phyloP scores from a whole-genome alignment of 1,140 invertebrate genomes.

The Atopsyche davidsoni region DNA sequence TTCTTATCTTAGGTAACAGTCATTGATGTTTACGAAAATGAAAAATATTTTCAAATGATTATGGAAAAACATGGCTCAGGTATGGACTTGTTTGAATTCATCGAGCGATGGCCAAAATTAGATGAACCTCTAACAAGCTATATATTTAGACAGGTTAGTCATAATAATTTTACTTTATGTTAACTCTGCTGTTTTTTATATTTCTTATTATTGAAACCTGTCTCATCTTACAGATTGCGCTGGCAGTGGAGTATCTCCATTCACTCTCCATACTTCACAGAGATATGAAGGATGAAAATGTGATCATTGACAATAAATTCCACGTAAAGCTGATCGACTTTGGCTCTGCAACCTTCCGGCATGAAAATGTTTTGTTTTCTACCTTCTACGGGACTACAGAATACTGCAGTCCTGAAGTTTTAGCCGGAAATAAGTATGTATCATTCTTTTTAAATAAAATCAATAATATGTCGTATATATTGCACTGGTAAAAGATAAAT shows the following conservation, averaged over 20 bases:
- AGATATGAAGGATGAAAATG: conserved; percentile 74
- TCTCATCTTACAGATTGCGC: conserved; percentile 51
- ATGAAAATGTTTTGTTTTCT: conserved; percentile 58
- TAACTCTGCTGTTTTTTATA: background rate
- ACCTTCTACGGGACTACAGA: conserved; percentile 77
- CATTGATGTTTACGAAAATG: conserved; percentile 68
- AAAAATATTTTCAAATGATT: conserved; percentile 67
- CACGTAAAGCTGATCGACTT: conserved; percentile 75
- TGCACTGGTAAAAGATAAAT: too few species aligned
- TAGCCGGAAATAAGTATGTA: conserved; percentile 63
- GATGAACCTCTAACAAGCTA: conserved; percentile 67
- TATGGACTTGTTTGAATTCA: conserved; percentile 77
- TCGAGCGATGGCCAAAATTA: conserved; percentile 60
- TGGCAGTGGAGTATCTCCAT: conserved; percentile 65
- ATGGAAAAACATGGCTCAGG: conserved; percentile 77
- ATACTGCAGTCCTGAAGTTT: conserved; percentile 72
- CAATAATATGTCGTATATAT: too few species aligned
- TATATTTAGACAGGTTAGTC: conserved; percentile 66
- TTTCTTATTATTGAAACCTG: conserved; percentile 9
- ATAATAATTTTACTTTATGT: background rate
- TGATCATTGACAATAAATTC: conserved; percentile 69
- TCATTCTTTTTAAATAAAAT: too few species aligned
- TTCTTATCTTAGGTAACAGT: conserved; percentile 47
- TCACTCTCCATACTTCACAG: conserved; percentile 61
- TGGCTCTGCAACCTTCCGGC: conserved; percentile 65